phyloP scores from a whole-genome alignment of 2,888 invertebrate species.

The Xanthia togata region DNA sequence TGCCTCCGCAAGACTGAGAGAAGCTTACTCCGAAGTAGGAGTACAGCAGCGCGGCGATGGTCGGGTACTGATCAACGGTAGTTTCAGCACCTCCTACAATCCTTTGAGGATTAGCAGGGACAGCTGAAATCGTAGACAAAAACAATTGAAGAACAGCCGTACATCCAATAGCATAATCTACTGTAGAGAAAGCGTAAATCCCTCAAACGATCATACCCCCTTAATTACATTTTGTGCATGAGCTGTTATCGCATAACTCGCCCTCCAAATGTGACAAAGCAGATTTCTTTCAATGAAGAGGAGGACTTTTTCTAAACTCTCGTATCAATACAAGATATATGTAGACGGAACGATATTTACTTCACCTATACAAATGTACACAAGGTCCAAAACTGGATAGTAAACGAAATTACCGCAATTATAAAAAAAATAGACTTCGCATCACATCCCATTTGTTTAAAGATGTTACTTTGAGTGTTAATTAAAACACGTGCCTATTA shows the following conservation, averaged over 20 bases:
- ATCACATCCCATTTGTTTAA: not conserved
- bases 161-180: not conserved
- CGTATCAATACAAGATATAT: no score
- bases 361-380: not conserved
- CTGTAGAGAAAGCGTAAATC: not conserved
- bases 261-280: not conserved
- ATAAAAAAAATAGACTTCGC: not conserved
- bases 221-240: not conserved
- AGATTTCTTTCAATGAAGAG: not conserved
- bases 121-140: conserved; percentile 56
- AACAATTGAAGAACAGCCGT: not conserved
- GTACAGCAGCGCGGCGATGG: conserved; percentile 65
- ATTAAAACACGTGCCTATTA: conserved; percentile 50
- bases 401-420: not conserved
- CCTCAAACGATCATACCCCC: not conserved
- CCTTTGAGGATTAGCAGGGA: conserved; percentile 61
- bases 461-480: conserved; percentile 39
- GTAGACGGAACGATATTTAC: no score
- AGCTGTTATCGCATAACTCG: not conserved
- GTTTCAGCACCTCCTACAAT: conserved; percentile 71
- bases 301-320: no score
- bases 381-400: not conserved
- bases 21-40: conserved; percentile 51
- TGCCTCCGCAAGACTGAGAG: conserved; percentile 71
- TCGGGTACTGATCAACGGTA: conserved; percentile 64